A percentile compares a stretch with the other conserved stretches of the same genome.
These are phyloP conservation scores for Acanthornis magna DNA, from an alignment of 2,797 vertebrate species.

Conservation along the genomic window DNA sequence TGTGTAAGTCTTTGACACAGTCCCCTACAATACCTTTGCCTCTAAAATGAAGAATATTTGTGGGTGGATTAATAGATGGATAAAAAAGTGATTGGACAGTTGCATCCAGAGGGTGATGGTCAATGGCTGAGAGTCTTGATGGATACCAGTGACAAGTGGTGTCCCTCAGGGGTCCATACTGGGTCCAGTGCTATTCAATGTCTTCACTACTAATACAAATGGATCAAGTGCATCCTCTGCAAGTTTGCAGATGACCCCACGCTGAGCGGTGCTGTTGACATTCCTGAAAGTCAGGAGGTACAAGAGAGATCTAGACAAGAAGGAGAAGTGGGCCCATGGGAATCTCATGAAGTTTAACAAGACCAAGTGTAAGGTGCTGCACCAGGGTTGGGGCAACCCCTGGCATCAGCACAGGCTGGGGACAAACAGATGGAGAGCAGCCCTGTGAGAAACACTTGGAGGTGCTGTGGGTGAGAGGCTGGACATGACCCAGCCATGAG, in stretches of 20 bases:
- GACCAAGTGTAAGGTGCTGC: accelerated
- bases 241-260: background rate
- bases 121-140: accelerated
- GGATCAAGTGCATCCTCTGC: accelerated
- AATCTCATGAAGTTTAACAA: background rate
- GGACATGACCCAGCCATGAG: background rate
- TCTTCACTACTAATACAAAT: background rate
- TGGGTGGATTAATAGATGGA: background rate
- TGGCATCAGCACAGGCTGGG: background rate
- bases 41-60: background rate
- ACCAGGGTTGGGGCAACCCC: accelerated
- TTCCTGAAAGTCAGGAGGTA: background rate
- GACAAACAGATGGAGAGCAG: background rate
- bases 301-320: background rate
- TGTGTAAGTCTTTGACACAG: background rate
- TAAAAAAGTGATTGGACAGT: background rate
- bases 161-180: background rate
- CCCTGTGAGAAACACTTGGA: accelerated
- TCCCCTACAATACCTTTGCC: background rate
- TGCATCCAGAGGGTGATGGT: background rate
- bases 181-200: background rate
- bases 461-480: background rate
- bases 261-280: background rate
- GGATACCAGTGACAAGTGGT: background rate
- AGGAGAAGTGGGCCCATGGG: accelerated